Base-by-base conservation (phyloP, 2,113 vertebrate species). In the Corvus hawaiiensis region DNA sequence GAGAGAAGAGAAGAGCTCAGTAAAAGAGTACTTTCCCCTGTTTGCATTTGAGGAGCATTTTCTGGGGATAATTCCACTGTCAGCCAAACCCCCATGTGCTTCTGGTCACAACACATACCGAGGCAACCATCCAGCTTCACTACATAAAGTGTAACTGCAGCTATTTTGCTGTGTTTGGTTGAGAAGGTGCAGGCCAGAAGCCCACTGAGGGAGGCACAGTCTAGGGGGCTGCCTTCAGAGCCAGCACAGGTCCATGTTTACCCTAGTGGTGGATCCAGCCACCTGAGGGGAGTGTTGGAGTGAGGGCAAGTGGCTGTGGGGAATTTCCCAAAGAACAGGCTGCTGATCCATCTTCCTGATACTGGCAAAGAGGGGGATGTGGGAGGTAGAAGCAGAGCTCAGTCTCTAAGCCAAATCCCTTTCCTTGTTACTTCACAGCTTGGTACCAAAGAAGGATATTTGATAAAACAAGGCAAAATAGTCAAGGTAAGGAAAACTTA, bases 361-460 rank as follows among this genome's bases (percentile, higher is more conserved):
- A 5, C 7, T 44, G 55, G n/a, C 32, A 76, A 46, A 84, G 41
- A 43, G 61, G 9, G 7, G 13, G 6, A 44, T 22, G 16, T 61
- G 73, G 35, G 37, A 84, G 64, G 21, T 3, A 23, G 32, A 84
- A 92, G 49, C 20, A 75, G n/a, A 78, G 28, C 37, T 78, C 28
- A 9, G 14, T 10, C 46, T 78, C 90, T 96, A 94, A 96, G 49
- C 13, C 13, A 0, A 0, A 16, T 80, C 46, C 22, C 8, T 28
- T 37, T 78, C 33, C 30, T 91, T 95, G 21, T 97, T 85, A 90
- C 44, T 95, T 97, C 97, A 54, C 98, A 99, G 99, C 97, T 99
- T 43, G 99, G 99, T 20, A 99, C 99, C 16, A 99, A 99, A 90
- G 99, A 99, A 96, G 99, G 99, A 12, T 99, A 99, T 93, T 98